Conservation (phyloP, 2,888 invertebrate species). For the Odontothrips loti region DNA sequence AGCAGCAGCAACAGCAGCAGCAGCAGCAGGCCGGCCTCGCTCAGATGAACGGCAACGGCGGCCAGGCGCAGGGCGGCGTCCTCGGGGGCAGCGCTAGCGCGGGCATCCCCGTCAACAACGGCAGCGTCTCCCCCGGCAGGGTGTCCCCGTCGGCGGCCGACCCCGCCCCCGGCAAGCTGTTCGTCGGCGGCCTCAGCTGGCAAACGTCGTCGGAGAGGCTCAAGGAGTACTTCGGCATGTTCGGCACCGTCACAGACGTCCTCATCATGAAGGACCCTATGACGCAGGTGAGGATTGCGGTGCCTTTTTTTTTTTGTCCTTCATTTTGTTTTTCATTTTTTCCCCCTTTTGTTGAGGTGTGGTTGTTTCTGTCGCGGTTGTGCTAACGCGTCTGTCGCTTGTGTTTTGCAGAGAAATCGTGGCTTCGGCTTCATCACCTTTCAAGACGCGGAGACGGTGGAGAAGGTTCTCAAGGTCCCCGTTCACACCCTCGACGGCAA, state of each 20-base stretch:
- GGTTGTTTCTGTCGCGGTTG: neutral
- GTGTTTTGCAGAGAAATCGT: conserved; percentile 75
- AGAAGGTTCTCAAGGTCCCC: conserved; percentile 85
- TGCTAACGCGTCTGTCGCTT: neutral
- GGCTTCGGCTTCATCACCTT: conserved; percentile 94
- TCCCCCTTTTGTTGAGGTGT: conserved; percentile 31
- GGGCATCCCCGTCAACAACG: conserved; percentile 66
- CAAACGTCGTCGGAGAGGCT: conserved; percentile 89
- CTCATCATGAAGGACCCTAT: conserved; percentile 93
- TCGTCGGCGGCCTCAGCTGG: conserved; percentile 90
- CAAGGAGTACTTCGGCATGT: conserved; percentile 89
- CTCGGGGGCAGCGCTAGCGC: conserved; percentile 51
- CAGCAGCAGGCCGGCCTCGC: conserved; percentile 44
- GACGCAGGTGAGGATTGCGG: conserved; percentile 66
- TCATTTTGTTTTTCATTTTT: conserved; percentile 33
- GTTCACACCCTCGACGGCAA: conserved; percentile 89
- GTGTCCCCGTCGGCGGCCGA: conserved; percentile 50
- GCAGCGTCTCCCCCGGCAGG: conserved; percentile 51
- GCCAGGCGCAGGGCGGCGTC: conserved; percentile 35
- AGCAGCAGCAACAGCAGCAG: conserved; percentile 45
- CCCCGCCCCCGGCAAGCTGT: conserved; percentile 79
- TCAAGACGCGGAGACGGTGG: conserved; percentile 83
- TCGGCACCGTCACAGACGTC: conserved; percentile 85
- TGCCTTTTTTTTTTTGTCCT: conserved; percentile 32
- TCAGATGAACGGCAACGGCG: conserved; percentile 40